Conservation (phyloP, 2,888 invertebrate species). For the Syrista parreyssii region DNA sequence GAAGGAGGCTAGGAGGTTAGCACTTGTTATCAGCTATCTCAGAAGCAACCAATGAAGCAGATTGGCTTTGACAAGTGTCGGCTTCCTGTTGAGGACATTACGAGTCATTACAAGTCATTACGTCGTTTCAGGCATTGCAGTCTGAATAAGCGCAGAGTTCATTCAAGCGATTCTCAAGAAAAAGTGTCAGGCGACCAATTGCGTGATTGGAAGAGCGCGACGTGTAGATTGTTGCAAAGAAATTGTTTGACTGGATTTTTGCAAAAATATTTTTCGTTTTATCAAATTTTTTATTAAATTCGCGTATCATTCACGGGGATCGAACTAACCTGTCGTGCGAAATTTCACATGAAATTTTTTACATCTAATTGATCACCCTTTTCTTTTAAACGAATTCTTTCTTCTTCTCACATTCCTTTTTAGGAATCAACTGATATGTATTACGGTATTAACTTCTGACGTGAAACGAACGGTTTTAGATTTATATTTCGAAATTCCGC, state of each 20-base stretch:
- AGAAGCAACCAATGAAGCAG: slow-evolving; percentile 17
- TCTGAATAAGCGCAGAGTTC: not conserved
- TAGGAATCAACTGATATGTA: not conserved
- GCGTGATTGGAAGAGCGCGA: not conserved
- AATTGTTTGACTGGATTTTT: not conserved
- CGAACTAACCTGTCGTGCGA: not conserved
- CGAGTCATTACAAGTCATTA: slow-evolving; percentile 39
- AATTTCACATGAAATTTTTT: not conserved
- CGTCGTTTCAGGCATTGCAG: not conserved
- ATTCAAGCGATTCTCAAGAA: not conserved
- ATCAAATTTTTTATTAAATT: not conserved
- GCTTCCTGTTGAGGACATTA: slow-evolving; percentile 51
- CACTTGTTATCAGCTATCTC: slow-evolving; percentile 10
- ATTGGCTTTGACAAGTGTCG: slow-evolving; percentile 50
- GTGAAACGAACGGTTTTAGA: not conserved
- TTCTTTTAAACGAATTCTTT: not conserved
- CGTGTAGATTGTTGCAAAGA: not conserved
- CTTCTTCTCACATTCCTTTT: not conserved
- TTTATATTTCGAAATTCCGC: not conserved
- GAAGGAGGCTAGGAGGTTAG: slow-evolving; percentile 14
- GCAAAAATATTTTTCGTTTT: not conserved
- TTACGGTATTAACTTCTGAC: not conserved
- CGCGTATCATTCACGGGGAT: not conserved
- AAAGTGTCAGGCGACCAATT: not conserved
- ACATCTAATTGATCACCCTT: not conserved